phyloP scores from a whole-genome alignment of 1,140 invertebrate species.

The Zaprionus capensis region DNA sequence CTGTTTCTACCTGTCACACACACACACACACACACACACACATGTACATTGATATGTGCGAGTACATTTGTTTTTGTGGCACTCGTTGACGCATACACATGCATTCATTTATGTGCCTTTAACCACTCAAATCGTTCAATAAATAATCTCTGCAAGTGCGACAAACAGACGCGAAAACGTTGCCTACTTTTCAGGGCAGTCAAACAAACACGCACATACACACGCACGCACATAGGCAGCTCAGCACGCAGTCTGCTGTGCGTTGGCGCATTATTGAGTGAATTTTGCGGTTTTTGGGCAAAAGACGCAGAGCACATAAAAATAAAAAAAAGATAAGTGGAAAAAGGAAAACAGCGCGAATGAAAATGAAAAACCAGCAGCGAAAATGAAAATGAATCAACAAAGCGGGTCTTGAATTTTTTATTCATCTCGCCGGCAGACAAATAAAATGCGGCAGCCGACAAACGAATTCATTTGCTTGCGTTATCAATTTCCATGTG shows the following conservation, averaged over 20 bases:
- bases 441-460: not conserved
- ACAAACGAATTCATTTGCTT: constrained; percentile 17
- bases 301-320: constrained; percentile 52
- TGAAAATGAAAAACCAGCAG: constrained; percentile 1
- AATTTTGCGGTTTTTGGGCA: constrained; percentile 74
- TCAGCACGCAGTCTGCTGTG: constrained; percentile 39
- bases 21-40: constrained; percentile 4
- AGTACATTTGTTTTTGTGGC: not conserved
- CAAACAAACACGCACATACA: constrained; percentile 5
- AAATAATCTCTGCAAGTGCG: constrained; percentile 63
- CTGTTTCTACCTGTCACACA: constrained; percentile 1
- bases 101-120: constrained; percentile 51
- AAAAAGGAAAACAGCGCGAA: constrained; percentile 18
- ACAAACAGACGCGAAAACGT: constrained; percentile 50
- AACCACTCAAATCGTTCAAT: constrained; percentile 59
- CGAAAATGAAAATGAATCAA: constrained; percentile 13
- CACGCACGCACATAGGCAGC: not conserved
- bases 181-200: constrained; percentile 54
- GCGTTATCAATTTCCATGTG: constrained; percentile 19
- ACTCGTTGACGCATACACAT: constrained; percentile 33
- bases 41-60: not conserved
- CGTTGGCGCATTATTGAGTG: constrained; percentile 69
- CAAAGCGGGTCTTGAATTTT: constrained; percentile 50
- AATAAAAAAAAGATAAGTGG: constrained; percentile 39
- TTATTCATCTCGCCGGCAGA: constrained; percentile 32